These are phyloP conservation scores for Natrix natrix DNA, from an alignment of 2,797 vertebrate species.

Conservation along the genomic window DNA sequence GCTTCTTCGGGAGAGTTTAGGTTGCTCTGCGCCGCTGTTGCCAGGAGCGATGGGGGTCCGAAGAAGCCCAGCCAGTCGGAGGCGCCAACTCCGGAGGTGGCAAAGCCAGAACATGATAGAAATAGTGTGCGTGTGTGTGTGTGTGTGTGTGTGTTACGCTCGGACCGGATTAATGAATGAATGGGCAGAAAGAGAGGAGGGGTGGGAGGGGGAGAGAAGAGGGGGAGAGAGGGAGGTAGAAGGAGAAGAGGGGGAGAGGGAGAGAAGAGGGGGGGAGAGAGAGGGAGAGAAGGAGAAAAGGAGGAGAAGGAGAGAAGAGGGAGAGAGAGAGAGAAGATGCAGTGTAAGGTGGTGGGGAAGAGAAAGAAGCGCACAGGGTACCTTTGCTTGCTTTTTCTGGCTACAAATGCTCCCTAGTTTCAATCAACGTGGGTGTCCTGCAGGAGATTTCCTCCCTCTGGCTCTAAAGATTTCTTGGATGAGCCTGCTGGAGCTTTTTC, in stretches of 20 bases:
- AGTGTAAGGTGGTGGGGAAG: too few relatives aligned
- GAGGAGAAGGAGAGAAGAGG: too few relatives aligned
- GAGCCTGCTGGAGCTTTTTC: neutral
- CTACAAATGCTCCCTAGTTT: neutral
- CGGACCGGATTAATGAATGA: neutral
- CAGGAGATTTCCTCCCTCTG: neutral
- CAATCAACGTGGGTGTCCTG: neutral
- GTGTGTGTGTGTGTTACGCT: neutral
- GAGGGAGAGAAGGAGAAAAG: too few relatives aligned
- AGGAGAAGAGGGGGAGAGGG: neutral
- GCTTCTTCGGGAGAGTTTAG: neutral
- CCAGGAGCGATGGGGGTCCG: neutral
- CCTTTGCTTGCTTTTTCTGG: neutral
- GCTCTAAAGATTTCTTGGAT: neutral
- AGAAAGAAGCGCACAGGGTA: neutral
- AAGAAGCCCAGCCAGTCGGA: neutral
- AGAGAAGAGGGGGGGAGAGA: neutral
- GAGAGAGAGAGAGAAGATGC: neutral
- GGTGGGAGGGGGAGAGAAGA: too few relatives aligned
- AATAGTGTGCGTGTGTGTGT: neutral
- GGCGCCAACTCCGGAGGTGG: neutral
- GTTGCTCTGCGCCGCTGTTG: neutral
- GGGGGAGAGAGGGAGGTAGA: too few relatives aligned
- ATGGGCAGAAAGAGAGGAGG: neutral
- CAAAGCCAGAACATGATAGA: neutral